These are phyloP conservation scores for Bradysia coprophila DNA, from an alignment of 1,140 invertebrate genomes.

Conservation along the genomic window DNA sequence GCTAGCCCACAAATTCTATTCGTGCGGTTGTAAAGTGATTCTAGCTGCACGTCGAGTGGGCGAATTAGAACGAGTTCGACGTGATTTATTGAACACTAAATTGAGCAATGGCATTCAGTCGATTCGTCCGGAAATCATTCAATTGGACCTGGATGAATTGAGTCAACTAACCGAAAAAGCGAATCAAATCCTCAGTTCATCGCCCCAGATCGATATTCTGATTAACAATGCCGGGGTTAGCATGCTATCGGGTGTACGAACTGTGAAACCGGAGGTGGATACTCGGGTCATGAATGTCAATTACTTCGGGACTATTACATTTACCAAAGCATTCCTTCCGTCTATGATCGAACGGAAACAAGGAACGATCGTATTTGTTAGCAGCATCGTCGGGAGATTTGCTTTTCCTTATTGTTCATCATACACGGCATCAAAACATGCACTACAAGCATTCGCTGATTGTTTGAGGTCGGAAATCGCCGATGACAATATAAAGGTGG, in stretches of 20 bases:
- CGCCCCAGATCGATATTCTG: constrained; percentile 69
- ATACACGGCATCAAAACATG: constrained; percentile 90
- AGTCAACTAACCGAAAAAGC: constrained; percentile 40
- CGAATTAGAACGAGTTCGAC: constrained; percentile 63
- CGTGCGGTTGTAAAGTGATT: constrained; percentile 65
- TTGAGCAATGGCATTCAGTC: constrained; percentile 20
- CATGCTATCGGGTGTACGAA: constrained; percentile 52
- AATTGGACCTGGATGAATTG: constrained; percentile 59
- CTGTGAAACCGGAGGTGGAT: constrained; percentile 71
- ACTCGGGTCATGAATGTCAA: constrained; percentile 82
- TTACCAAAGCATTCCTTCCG: constrained; percentile 73
- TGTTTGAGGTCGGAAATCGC: constrained; percentile 58
- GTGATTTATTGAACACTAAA: constrained; percentile 40
- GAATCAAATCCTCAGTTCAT: constrained; percentile 39
- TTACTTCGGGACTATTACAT: constrained; percentile 79
- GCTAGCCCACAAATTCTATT: constrained; percentile 67
- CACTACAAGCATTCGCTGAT: constrained; percentile 76
- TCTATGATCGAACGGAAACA: constrained; percentile 56
- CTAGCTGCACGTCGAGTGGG: constrained; percentile 56
- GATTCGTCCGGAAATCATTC: constrained; percentile 3
- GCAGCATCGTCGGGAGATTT: constrained; percentile 83
- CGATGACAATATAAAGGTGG: constrained; percentile 56
- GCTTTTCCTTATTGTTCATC: constrained; percentile 74
- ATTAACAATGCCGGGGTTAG: constrained; percentile 88
- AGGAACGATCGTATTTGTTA: constrained; percentile 80